A percentile compares a stretch with the other conserved stretches of the same genome.
These are phyloP conservation scores for Phylloscopus trochiloides DNA, from an alignment of 2,113 vertebrate genomes.

Conservation along the genomic window DNA sequence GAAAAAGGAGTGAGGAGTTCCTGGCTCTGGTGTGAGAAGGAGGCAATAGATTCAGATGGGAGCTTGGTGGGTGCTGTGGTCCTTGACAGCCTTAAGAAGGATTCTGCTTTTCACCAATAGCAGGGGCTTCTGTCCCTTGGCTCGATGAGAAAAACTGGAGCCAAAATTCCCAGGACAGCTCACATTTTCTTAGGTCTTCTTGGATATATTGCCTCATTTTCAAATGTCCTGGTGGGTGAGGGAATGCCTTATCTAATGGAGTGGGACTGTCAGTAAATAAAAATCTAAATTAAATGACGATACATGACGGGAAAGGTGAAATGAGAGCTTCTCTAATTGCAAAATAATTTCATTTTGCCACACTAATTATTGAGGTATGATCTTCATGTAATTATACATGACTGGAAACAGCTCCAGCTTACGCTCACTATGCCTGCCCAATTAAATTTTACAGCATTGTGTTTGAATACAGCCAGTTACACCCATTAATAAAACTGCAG, in stretches of 20 bases:
- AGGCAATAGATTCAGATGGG: neutral
- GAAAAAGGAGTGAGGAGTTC: neutral
- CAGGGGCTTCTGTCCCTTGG: neutral
- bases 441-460: constrained; percentile 1
- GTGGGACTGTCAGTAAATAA: neutral
- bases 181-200: neutral
- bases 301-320: constrained; percentile 21
- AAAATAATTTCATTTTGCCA: constrained; percentile 35
- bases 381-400: constrained; percentile 36
- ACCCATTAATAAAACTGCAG: neutral
- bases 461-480: neutral
- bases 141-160: neutral
- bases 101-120: neutral
- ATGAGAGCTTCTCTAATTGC: constrained; percentile 22
- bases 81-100: neutral
- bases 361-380: constrained; percentile 38
- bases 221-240: neutral
- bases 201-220: neutral
- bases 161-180: neutral
- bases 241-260: neutral
- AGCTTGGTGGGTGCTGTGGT: neutral
- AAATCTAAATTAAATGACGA: constrained; percentile 5
- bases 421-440: neutral
- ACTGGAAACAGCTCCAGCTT: constrained; percentile 18
- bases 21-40: neutral